A percentile compares a stretch with the other conserved stretches of the same genome.
phyloP scores from a whole-genome alignment of 2,113 vertebrate species.

The Xiphophorus couchianus region DNA sequence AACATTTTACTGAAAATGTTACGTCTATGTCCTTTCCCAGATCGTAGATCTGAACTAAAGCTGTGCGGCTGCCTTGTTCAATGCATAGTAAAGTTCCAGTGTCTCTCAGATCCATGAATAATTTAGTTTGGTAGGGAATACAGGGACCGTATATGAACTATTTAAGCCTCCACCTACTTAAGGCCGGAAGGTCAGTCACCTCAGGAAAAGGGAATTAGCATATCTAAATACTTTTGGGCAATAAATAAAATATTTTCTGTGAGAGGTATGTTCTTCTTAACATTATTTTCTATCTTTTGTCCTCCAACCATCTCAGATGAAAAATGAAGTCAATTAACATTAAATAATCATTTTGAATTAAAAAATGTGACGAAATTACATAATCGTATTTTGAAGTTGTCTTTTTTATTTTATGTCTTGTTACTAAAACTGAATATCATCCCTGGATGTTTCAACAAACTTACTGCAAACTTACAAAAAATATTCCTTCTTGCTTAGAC shows the following conservation, averaged over 20 bases:
- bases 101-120: constrained; percentile 59
- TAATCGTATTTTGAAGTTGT: not conserved
- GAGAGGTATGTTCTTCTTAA: constrained; percentile 27
- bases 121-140: constrained; percentile 59
- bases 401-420: not conserved
- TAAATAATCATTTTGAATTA: not conserved
- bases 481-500: not conserved
- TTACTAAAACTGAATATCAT: not conserved
- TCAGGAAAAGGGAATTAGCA: constrained; percentile 68
- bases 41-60: not conserved
- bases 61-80: not conserved
- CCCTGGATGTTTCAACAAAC: not conserved
- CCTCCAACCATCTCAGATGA: not conserved
- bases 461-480: not conserved
- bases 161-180: constrained; percentile 64
- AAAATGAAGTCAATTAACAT: constrained; percentile 5
- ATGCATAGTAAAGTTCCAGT: constrained; percentile 12
- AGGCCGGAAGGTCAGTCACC: constrained; percentile 63
- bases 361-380: not conserved
- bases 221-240: constrained; percentile 65
- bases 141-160: constrained; percentile 60
- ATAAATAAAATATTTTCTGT: constrained; percentile 71
- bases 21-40: no score
- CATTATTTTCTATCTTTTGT: constrained; percentile 4
- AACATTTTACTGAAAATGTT: no score